Evolutionary conservation across 2,888 invertebrate genomes (phyloP).

Genomic region (Dryobotodes eremita): DNA sequence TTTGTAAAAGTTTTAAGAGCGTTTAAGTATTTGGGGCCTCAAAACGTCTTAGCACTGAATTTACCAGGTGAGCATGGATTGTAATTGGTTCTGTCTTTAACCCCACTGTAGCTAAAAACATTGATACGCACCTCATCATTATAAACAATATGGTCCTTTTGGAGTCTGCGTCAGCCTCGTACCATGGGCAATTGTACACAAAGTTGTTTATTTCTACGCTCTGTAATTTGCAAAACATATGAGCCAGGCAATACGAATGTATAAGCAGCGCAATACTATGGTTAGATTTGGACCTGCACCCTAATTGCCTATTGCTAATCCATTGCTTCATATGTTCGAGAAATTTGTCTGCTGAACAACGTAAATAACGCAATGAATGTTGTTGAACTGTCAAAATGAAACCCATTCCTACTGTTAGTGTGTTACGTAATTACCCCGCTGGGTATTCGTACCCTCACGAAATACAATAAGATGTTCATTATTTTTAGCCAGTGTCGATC

Average conservation of each 20-base stretch:
- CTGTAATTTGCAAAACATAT: conserved; percentile 69
- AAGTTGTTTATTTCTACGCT: conserved; percentile 76
- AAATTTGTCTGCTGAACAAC: no score
- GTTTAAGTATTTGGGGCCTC: background rate
- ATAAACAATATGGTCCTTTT: conserved; percentile 77
- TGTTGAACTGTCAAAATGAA: no score
- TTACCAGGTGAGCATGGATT: background rate
- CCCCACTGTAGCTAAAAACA: background rate
- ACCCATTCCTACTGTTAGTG: no score
- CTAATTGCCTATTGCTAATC: no score
- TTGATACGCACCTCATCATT: conserved; percentile 73
- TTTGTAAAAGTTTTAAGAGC: background rate
- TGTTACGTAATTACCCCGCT: no score
- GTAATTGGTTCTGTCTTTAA: background rate
- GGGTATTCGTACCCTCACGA: background rate
- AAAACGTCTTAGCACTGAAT: background rate
- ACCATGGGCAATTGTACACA: conserved; percentile 80
- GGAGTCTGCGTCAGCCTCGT: conserved; percentile 70
- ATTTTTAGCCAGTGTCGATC: no score
- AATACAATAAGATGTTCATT: background rate
- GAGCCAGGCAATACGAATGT: background rate
- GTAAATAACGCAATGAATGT: no score
- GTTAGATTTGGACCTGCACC: no score
- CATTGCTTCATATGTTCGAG: no score
- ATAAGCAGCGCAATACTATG: background rate